Conservation (phyloP, 2,113 vertebrate species). For the Tachuris rubrigastra region DNA sequence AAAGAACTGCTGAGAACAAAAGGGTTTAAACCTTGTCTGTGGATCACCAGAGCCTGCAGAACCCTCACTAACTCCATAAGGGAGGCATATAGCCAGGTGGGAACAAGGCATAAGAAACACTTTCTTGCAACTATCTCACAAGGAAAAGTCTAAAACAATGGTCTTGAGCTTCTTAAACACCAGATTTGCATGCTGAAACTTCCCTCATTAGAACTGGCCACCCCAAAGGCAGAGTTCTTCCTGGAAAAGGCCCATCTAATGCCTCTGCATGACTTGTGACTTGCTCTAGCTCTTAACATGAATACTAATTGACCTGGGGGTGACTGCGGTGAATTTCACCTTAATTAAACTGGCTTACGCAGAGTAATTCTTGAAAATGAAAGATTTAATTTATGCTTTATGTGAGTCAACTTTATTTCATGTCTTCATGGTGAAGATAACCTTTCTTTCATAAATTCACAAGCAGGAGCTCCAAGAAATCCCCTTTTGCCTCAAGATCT, state of each 20-base stretch:
- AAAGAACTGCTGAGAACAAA: neutral
- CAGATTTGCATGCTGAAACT: neutral
- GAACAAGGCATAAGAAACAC: neutral
- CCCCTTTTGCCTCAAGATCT: slow-evolving; percentile 66
- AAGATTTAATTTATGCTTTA: neutral
- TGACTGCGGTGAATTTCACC: neutral
- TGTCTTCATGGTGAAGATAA: slow-evolving; percentile 48
- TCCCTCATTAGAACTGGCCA: neutral
- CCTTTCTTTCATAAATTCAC: slow-evolving; percentile 64
- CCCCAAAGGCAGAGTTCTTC: neutral
- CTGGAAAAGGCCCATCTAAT: neutral
- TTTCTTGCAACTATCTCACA: neutral
- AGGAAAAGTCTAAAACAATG: neutral
- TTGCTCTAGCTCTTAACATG: neutral
- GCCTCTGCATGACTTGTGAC: neutral
- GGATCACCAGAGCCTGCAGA: neutral
- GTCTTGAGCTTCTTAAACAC: neutral
- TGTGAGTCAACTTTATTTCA: slow-evolving; percentile 55
- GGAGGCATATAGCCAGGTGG: neutral
- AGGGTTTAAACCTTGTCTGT: neutral
- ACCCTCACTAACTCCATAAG: neutral
- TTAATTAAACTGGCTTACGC: slow-evolving; percentile 1
- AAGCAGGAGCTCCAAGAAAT: slow-evolving; percentile 66
- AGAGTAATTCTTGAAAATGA: slow-evolving; percentile 5
- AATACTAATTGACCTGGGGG: slow-evolving; percentile 2